Evolutionary conservation across 2,888 invertebrate species (phyloP).

Genomic region (Diaprepes abbreviatus): DNA sequence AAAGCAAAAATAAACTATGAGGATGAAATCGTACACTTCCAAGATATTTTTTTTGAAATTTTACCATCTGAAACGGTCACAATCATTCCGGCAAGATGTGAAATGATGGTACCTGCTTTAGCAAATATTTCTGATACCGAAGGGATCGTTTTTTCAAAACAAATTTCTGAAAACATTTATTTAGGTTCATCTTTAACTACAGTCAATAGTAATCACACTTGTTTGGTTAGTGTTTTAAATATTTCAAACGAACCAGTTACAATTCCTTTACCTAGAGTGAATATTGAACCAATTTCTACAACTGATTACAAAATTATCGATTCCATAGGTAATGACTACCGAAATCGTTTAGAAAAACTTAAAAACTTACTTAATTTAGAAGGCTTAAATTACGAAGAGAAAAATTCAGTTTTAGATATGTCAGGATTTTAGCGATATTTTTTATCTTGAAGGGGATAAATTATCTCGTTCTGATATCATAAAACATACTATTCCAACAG

Average conservation of each 20-base stretch:
- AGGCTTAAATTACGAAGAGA: not conserved
- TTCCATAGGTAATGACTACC: not conserved
- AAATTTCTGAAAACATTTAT: constrained; percentile 1
- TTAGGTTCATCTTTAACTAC: not conserved
- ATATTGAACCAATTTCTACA: not conserved
- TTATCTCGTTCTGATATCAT: not conserved
- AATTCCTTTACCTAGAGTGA: not conserved
- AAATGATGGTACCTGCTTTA: not conserved
- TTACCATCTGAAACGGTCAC: not conserved
- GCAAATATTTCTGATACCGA: not conserved
- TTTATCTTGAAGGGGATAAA: constrained; percentile 11
- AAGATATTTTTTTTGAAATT: constrained; percentile 21
- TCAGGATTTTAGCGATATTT: constrained; percentile 2
- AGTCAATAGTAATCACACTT: not conserved
- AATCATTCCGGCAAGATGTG: not conserved
- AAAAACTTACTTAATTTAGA: not conserved
- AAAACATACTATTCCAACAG: constrained; percentile 9
- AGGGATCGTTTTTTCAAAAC: not conserved
- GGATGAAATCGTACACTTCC: constrained; percentile 6
- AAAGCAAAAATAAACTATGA: constrained; percentile 22
- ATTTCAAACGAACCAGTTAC: not conserved
- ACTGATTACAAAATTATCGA: not conserved
- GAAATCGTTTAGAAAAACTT: not conserved
- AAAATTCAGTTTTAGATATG: not conserved
- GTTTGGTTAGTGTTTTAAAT: constrained; percentile 9